phyloP scores from a whole-genome alignment of 2,797 vertebrate genomes.

The Sus cebifrons region DNA sequence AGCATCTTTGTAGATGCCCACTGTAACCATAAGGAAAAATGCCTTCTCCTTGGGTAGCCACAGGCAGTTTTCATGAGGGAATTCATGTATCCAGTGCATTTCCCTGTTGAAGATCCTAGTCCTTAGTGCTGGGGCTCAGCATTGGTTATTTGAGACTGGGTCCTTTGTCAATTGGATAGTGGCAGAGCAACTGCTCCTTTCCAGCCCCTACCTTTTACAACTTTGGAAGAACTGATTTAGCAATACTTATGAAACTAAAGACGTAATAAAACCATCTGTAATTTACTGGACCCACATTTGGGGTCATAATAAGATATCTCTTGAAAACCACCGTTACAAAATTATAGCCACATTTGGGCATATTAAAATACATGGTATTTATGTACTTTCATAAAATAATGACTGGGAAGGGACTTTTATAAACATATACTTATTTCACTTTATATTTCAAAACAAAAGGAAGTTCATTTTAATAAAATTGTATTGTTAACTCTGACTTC shows the following conservation, averaged over 20 bases:
- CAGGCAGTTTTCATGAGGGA: not conserved
- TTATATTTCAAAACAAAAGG: constrained; percentile 54
- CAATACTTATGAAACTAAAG: constrained; percentile 47
- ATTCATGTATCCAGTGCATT: not conserved
- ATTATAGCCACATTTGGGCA: constrained; percentile 69
- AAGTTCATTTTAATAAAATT: constrained; percentile 56
- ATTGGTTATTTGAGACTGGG: not conserved
- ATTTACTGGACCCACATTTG: constrained; percentile 59
- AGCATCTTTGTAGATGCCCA: not conserved
- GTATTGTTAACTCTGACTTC: constrained; percentile 57
- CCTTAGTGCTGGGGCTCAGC: not conserved
- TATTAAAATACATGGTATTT: constrained; percentile 70
- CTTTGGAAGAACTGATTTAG: constrained; percentile 44
- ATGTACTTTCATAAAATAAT: constrained; percentile 61
- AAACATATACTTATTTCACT: constrained; percentile 7
- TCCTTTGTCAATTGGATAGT: not conserved
- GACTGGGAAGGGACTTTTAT: constrained; percentile 48
- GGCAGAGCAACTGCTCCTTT: not conserved
- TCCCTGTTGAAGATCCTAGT: not conserved
- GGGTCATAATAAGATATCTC: constrained; percentile 76
- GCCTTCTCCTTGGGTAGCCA: not conserved
- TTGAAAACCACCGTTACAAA: constrained; percentile 62
- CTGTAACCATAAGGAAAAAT: not conserved
- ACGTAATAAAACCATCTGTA: constrained; percentile 51
- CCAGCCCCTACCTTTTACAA: not conserved